Evolutionary conservation across 2,113 vertebrate species (phyloP), one percentile per base, ranked within the genome.

Genomic region (Lasiurus borealis): DNA sequence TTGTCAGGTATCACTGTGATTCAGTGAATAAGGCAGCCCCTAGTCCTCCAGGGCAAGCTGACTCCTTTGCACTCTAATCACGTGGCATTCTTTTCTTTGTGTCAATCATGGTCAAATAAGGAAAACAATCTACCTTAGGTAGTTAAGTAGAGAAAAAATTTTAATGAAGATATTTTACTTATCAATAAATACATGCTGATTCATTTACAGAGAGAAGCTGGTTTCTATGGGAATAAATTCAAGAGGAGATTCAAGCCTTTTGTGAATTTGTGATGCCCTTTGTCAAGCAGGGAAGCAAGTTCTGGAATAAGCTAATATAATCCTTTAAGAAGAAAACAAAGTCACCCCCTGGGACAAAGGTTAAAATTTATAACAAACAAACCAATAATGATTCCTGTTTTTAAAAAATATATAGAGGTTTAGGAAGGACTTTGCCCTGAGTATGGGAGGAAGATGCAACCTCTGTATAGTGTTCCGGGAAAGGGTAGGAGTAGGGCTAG

Each of bases 171-270:
- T 46, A 46, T 15, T 40, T 75, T 75, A 46, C 72, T 75, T 46
- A 7, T 93, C 64, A 78, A 84, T 95, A 94, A 95, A 93, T 76
- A 89, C 89, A 54, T 81, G 73, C 93, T 62, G 12, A 50, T 92
- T 94, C 92, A 96, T 84, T 96, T 88, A 71, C 18, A 50, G 36
- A 19, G 21, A 27, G 34, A 72, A 83, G 72, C 76, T 48, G 21
- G 73, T 48, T 92, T 85, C 44, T 48, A 27, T 57, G 73, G 31
- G 68, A 76, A 91, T 77, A 85, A 57, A 85, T 80, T 85, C 83
- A 23, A 54, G 36, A 76, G 27, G 46, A 34, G 34, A 59, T 68
- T 36, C 1, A 13, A 85, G 54, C n/a, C 75, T 68, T 96, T 94
- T 96, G 93, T 84, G 96, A 57, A 90, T 78, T 64, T 85, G 59